These are phyloP conservation scores for Propithecus perrieri DNA, from an alignment of 2,797 vertebrate species.

Conservation along the genomic window DNA sequence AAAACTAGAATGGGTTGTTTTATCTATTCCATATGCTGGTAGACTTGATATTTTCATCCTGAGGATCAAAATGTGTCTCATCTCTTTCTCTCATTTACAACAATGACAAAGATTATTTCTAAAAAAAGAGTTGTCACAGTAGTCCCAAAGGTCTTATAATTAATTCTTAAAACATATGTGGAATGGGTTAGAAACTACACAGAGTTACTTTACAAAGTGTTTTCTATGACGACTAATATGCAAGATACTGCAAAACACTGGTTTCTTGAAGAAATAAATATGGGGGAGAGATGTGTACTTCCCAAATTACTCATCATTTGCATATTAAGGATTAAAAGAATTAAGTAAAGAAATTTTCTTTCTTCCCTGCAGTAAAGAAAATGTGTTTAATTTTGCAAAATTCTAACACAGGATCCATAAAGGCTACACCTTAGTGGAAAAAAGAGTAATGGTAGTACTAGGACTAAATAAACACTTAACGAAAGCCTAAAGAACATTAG, in stretches of 20 bases:
- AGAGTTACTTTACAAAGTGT: neutral
- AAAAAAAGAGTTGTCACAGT: neutral
- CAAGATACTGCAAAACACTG: neutral
- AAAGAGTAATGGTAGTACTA: neutral
- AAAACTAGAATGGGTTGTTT: slow-evolving; percentile 16
- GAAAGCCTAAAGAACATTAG: neutral
- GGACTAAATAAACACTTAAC: neutral
- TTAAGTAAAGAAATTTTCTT: neutral
- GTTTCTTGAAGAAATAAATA: slow-evolving; percentile 40
- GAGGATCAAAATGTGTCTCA: neutral
- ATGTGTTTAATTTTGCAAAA: neutral
- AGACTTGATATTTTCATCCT: slow-evolving; percentile 3
- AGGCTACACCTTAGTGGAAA: neutral
- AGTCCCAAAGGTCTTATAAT: neutral
- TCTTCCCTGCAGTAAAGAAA: neutral
- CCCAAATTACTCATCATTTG: neutral
- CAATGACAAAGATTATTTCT: neutral
- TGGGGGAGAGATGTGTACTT: neutral
- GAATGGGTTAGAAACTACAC: neutral
- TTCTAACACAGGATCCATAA: neutral
- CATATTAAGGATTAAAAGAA: slow-evolving; percentile 1
- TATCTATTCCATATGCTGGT: neutral
- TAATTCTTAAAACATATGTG: neutral
- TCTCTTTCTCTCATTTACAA: neutral
- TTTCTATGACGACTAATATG: neutral